Evolutionary conservation across 2,113 vertebrate species (phyloP), one percentile per base, ranked within the genome.

Genomic region (Melozone crissalis): DNA sequence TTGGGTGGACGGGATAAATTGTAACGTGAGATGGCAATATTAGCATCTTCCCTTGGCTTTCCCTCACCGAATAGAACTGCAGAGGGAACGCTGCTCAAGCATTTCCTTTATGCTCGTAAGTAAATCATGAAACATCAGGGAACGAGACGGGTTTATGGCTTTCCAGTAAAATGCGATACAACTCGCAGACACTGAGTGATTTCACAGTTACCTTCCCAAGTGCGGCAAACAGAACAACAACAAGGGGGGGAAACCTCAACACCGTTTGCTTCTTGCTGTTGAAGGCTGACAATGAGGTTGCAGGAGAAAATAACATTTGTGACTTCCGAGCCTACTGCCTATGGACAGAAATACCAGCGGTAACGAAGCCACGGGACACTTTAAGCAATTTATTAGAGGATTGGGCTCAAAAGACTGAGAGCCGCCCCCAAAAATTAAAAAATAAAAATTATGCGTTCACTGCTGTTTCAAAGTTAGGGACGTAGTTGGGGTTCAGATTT

Each of bases 131-230:
- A 95, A 59, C 91, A 94, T 95, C 49, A 81, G 79, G 88, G 87
- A 86, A 94, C 80, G 58, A 86, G 95, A 78, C 75, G 96, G 94
- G 79, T 98, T 97, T 97, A 98, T 95, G 77, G 61, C 84, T 94
- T 78, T 95, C 93, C 96, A 92, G 89, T 94, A 95, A 97, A 97
- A 96, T 19, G 63, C 46, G 35, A 96, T 96, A 93, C 88, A 93
- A 95, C 85, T 95, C 39, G n/a, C 96, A 97, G 96, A 89, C 95
- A 68, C 93, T 79, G 93, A 96, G 77, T 65, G 86, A 84, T 90
- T 96, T 96, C 93, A 93, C 94, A 96, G 97, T 91, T 90, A 89
- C 75, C 82, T 92, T 87, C 93, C 75, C 65, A 18, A 95, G 75
- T 6, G 57, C 20, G 30, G 55, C 74, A 82, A 79, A 79, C 44